Percentiles rank a stretch among this genome's conserved stretches.
phyloP scores from a whole-genome alignment of 2,888 invertebrate genomes.

The Dryomyza anilis region DNA sequence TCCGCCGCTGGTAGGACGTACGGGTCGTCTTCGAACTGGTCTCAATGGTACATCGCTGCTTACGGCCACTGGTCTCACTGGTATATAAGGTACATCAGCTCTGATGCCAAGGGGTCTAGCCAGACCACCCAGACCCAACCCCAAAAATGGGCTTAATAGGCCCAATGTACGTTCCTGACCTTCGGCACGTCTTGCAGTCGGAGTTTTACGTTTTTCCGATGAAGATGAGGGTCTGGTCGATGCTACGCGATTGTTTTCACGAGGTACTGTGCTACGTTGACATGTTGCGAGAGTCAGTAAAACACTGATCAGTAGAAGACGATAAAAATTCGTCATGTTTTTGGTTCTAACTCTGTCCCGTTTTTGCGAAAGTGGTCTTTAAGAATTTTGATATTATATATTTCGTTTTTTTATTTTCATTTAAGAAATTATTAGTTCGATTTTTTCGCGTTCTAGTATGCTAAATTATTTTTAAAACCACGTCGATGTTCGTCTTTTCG shows the following conservation, averaged over 20 bases:
- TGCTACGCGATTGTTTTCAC: not conserved
- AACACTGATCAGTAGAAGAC: slow-evolving; percentile 1
- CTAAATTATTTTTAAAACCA: too few relatives aligned
- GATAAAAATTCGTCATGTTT: not conserved
- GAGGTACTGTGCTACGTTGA: not conserved
- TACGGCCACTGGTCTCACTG: not conserved
- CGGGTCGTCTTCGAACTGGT: too few relatives aligned
- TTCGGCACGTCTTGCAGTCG: not conserved
- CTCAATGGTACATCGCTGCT: too few relatives aligned
- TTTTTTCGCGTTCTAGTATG: too few relatives aligned
- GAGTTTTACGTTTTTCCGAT: not conserved
- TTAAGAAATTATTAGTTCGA: too few relatives aligned
- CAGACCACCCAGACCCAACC: slow-evolving; percentile 19
- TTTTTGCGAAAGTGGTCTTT: too few relatives aligned
- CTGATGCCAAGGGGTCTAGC: not conserved
- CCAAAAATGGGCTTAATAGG: slow-evolving; percentile 24
- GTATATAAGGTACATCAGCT: not conserved
- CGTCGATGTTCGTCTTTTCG: too few relatives aligned
- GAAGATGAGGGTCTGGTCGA: not conserved
- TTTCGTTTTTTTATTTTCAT: too few relatives aligned
- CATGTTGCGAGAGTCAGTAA: slow-evolving; percentile 4
- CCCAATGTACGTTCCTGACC: slow-evolving; percentile 34
- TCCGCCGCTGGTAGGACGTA: not conserved
- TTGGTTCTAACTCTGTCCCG: not conserved
- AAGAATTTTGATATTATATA: too few relatives aligned